Evolutionary conservation across 30 jellyfish, hydroid and myxozoan genomes (phyloP), one percentile per base, ranked within the genome.

Genomic region (Aurelia aurita complex sp. Pacific): DNA sequence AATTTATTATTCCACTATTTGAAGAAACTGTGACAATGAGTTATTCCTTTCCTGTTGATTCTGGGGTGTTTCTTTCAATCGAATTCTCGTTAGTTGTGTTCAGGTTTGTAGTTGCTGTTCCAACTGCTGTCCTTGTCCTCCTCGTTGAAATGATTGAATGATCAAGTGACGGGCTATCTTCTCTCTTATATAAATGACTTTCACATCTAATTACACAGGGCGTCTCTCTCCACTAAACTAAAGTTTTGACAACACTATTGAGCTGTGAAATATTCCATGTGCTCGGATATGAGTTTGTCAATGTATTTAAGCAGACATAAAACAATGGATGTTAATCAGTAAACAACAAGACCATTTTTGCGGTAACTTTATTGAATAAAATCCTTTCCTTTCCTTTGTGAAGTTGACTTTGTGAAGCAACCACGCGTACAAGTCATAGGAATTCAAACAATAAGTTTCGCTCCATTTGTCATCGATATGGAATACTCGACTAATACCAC

Each of bases 351-450:
- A 81, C 84, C 84, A 70, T 81, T 67, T 81, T 33, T 23, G 74
- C 23, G 85, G 57, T 54, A 73, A 54, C 62, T 59, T 76, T 59
- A 19, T 76, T 76, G 75, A 76, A 76, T 54, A 23, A 19, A 34
- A n/a, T 65, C 76, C 76, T 76, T 81, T 81, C 77, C 91, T 69
- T 67, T 81, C 78, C 68, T 81, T 81, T 69, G 60, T 66, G 33
- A 53, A 34, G 38, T 2, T 38, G 43, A 55, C 80, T 68, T 51
- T 66, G 74, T 38, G 54, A 55, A 35, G n/a, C 84, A 81, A 34
- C 91, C 91, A 81, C 91, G 91, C 91, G 91, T 81, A 6, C 43
- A 81, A 62, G 83, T 60, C 74, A 69, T 81, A 14, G 77, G 23
- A 54, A 55, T 81, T 54, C 36, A 29, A 60, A 81, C 91, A 81